These are phyloP conservation scores for Drosophila affinis DNA, from an alignment of 2,888 invertebrate genomes.

Conservation along the genomic window DNA sequence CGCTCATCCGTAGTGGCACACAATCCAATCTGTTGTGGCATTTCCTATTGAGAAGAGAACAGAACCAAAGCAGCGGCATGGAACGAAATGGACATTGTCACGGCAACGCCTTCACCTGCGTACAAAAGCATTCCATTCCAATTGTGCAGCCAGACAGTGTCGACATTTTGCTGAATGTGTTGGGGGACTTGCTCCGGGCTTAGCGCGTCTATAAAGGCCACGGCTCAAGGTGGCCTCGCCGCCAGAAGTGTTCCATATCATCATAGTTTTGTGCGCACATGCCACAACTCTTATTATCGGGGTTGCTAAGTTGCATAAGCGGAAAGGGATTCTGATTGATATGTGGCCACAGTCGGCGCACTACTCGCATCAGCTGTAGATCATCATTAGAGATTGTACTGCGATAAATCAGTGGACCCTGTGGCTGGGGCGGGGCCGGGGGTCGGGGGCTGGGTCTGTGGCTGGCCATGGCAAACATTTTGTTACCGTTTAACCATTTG, in stretches of 20 bases:
- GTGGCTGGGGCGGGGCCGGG: not conserved
- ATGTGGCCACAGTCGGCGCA: not conserved
- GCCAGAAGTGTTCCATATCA: not conserved
- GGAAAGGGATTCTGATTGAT: no score
- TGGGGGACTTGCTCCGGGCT: not conserved
- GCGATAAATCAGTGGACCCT: not conserved
- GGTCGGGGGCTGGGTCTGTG: not conserved
- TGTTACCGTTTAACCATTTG: not conserved
- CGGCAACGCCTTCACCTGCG: not conserved
- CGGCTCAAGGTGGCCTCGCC: not conserved
- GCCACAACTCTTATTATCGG: no score
- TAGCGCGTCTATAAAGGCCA: not conserved
- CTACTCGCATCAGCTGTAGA: not conserved
- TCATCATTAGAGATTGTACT: not conserved
- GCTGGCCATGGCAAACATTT: not conserved
- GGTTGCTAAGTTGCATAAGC: no score
- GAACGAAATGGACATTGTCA: no score
- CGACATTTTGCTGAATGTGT: not conserved
- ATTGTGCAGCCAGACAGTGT: no score
- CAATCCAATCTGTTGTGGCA: no score
- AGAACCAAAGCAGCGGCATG: no score
- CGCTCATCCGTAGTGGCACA: no score
- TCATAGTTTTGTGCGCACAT: not conserved
- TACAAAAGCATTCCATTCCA: not conserved
- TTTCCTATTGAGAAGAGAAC: no score